Evolutionary conservation across 1,140 invertebrate genomes (phyloP), one percentile per base, ranked within the genome.

Genomic region (Lordiphosa clarofinis): DNA sequence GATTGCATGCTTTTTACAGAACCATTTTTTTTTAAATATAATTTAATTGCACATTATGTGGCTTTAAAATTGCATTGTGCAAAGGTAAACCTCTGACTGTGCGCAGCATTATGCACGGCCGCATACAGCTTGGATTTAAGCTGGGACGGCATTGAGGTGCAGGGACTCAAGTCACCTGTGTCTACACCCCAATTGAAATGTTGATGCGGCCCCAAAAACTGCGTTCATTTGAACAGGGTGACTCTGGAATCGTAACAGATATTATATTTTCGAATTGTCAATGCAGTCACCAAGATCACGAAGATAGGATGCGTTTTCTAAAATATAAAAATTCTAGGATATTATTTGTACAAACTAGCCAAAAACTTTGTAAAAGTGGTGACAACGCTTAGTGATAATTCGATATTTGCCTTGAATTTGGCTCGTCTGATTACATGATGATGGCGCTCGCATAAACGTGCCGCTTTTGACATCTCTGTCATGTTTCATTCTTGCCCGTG

Each of bases 401-500:
- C 21, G 21, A 24, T 10, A 8, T 1, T 1, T 21, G n/a, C 9
- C 10, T n/a, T 0, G 4, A 19, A 0, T 4, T n/a, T 3, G 6
- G 12, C 12, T 15, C 9, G 2, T 11, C 24, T 56, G 24, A 8
- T 21, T 0, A 11, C n/a, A 24, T 60, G 7, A 5, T 3, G 9
- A 0, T 12, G 5, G 2, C 5, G 1, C 2, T 13, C 24, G 62
- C 63, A 72, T 81, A 53, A 72, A 64, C 68, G 7, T 3, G 8
- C 4, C 37, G 6, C 4, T 24, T 24, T 44, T 49, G 67, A 37
- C 58, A 48, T 56, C 55, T 54, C 44, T 43, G 57, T 62, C 67
- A 59, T 65, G 37, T 57, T 81, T 72, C 72, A 82, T 64, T 73
- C 62, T 82, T 65, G 72, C 68, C 50, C 73, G 76, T 84, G 72